Evolutionary conservation across 2,113 vertebrate genomes (phyloP), one percentile per base, ranked within the genome.

Genomic region (Macroglossus sobrinus): DNA sequence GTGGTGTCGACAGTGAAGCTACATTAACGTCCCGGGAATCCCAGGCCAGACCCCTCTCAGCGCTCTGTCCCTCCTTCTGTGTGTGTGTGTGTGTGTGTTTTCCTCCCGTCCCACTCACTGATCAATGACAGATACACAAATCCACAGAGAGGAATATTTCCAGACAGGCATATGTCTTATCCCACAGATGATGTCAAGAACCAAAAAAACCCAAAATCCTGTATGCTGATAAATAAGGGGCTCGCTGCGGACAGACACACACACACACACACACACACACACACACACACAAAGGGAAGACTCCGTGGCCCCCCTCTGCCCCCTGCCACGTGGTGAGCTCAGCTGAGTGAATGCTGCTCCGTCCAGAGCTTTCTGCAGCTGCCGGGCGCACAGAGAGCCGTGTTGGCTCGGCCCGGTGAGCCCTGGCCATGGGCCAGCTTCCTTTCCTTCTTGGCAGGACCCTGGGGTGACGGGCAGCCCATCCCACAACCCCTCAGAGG

Each of bases 401-500:
- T 30, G 93, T 96, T 96, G 93, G 93, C 35, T 68, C 14, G 7
- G 50, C 6, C 0, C 71, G 38, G n/a, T 88, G 53, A 35, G 69
- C 68, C 53, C 87, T 93, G 57, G 80, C 50, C 87, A 87, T 97
- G 98, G 66, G 96, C 95, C 89, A 90, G 85, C 96, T 97, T 97
- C 96, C 86, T 35, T 97, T 90, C 59, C 26, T 82, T 94, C 18
- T 89, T 95, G 63, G 96, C 96, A 98, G 97, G 95, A 91, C 64
- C 93, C 95, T 80, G 93, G 40, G 61, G 21, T 50, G 92, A 78
- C 85, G 92, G 96, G 89, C 63, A 90, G 84, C n/a, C 94, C 93
- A 98, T 98, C 86, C 87, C 97, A 93, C 55, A 93, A 14, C 59
- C 79, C 97, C 89, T 96, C 97, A 97, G 89, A 97, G 93, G 94